Conservation (phyloP, 2,113 vertebrate species). For the Lophura nycthemera region DNA sequence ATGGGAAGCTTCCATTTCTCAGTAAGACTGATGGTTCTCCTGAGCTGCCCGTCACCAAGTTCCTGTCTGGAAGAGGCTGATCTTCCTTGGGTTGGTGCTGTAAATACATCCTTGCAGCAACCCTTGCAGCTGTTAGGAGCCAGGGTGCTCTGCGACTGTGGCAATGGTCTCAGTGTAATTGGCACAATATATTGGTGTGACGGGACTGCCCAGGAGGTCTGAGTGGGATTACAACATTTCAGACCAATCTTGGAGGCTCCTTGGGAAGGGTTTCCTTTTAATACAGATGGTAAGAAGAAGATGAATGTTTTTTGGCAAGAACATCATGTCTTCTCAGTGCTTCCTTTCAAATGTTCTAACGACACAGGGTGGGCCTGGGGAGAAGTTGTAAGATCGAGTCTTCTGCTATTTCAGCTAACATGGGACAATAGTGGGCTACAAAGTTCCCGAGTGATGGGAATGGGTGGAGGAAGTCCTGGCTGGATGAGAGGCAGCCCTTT, state of each 20-base stretch:
- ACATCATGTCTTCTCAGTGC: neutral
- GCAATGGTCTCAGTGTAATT: neutral
- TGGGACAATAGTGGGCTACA: slow-evolving; percentile 60
- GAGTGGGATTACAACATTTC: neutral
- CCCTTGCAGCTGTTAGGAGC: neutral
- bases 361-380: neutral
- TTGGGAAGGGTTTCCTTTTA: neutral
- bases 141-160: neutral
- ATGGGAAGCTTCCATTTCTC: neutral
- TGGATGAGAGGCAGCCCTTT: slow-evolving; percentile 24
- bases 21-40: neutral
- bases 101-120: neutral
- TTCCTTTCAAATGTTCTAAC: slow-evolving; percentile 40
- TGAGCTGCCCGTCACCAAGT: fast-evolving
- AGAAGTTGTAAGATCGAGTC: slow-evolving; percentile 11
- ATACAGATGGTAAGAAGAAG: neutral
- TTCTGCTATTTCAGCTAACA: slow-evolving; percentile 70
- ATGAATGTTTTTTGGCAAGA: slow-evolving; percentile 41
- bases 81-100: neutral
- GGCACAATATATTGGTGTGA: neutral
- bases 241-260: neutral
- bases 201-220: neutral
- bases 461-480: slow-evolving; percentile 51
- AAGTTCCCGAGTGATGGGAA: slow-evolving; percentile 39
- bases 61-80: neutral